These are phyloP conservation scores for Acinonyx jubatus DNA, from an alignment of 2,113 vertebrate genomes.

Conservation along the genomic window DNA sequence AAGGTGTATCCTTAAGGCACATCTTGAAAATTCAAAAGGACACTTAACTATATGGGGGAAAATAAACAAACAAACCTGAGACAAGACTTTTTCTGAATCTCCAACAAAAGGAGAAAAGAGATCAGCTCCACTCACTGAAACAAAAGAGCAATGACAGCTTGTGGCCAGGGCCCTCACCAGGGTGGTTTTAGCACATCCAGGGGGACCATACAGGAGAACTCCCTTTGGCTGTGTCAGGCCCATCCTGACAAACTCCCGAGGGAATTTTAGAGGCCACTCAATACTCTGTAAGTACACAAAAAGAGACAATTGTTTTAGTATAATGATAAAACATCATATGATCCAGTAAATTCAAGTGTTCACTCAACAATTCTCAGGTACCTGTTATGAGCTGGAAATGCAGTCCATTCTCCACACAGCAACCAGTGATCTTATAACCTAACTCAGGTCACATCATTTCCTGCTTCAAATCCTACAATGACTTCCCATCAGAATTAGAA, in stretches of 20 bases:
- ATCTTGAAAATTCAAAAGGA: slow-evolving; percentile 27
- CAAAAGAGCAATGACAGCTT: slow-evolving; percentile 91
- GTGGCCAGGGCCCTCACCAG: slow-evolving; percentile 92
- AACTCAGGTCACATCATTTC: background rate
- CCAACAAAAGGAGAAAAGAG: slow-evolving; percentile 95
- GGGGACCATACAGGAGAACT: slow-evolving; percentile 94
- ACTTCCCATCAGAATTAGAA: background rate
- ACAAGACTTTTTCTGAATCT: slow-evolving; percentile 94
- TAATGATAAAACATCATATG: background rate
- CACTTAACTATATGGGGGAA: background rate
- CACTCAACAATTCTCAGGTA: background rate
- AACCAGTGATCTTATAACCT: background rate
- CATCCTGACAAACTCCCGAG: slow-evolving; percentile 92
- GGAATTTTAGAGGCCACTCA: slow-evolving; percentile 95
- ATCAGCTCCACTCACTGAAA: slow-evolving; percentile 93
- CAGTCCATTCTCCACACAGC: background rate
- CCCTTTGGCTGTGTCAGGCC: slow-evolving; percentile 92
- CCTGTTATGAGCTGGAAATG: background rate
- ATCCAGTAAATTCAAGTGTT: background rate
- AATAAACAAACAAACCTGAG: slow-evolving; percentile 88
- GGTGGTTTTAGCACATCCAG: slow-evolving; percentile 96
- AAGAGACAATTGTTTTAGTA: background rate
- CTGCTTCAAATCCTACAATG: background rate
- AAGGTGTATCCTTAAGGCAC: background rate
- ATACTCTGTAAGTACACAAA: slow-evolving; percentile 87